phyloP scores from a whole-genome alignment of 2,113 vertebrate genomes.

The Marmota flaviventris region DNA sequence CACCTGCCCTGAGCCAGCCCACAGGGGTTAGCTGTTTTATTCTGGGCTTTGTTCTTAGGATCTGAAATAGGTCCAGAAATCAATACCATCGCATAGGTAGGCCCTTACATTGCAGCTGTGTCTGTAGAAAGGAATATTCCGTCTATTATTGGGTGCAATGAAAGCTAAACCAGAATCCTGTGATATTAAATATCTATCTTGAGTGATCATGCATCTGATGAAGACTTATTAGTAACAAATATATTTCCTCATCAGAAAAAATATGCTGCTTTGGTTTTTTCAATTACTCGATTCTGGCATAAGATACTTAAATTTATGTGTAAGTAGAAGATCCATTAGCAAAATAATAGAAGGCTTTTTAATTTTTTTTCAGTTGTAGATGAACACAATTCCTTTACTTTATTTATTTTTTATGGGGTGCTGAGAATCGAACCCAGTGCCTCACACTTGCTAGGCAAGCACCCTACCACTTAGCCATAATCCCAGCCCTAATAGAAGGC shows the following conservation, averaged over 20 bases:
- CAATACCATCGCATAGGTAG: background rate
- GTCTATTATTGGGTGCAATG: background rate
- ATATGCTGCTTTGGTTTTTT: background rate
- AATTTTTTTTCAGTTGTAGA: too few species aligned
- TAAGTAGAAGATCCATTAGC: background rate
- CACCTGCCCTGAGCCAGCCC: background rate
- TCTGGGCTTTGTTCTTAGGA: background rate
- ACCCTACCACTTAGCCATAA: too few species aligned
- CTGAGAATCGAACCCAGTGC: too few species aligned
- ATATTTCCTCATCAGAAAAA: background rate
- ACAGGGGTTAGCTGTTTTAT: background rate
- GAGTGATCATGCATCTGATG: background rate
- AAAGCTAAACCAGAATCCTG: background rate
- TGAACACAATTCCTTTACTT: too few species aligned
- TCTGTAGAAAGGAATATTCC: background rate
- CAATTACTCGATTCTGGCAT: background rate
- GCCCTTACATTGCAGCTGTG: background rate
- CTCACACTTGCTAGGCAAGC: too few species aligned
- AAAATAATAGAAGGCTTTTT: background rate
- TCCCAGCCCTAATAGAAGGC: background rate
- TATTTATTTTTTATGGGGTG: too few species aligned
- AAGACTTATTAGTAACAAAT: background rate
- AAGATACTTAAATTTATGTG: conserved; percentile 2
- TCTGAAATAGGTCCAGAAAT: conserved; percentile 40
- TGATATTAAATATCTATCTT: background rate